These are phyloP conservation scores for Ectemnius lituratus DNA, from an alignment of 2,888 invertebrate genomes.

Conservation along the genomic window DNA sequence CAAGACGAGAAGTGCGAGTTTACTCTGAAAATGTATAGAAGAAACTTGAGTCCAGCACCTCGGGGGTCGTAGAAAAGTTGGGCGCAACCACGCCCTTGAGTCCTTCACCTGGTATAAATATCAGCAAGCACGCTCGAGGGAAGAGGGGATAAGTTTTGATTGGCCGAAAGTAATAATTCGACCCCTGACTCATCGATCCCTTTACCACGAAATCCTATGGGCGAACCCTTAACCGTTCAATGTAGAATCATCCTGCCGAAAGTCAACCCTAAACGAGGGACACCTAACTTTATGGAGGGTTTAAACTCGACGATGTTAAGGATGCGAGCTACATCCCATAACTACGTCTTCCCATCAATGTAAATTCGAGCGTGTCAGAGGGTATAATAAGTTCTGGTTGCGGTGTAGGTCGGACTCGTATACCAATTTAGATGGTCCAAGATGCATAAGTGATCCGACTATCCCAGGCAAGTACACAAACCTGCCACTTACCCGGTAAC, in stretches of 20 bases:
- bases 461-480: conserved; percentile 65
- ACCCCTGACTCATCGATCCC: conserved; percentile 25
- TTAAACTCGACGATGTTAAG: conserved; percentile 14
- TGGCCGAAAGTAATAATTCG: conserved; percentile 46
- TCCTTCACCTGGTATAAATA: conserved; percentile 57
- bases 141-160: conserved; percentile 52
- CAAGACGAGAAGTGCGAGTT: conserved; percentile 45
- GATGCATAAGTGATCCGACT: conserved; percentile 69
- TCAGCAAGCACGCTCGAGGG: conserved; percentile 25
- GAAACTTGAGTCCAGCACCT: conserved; percentile 60
- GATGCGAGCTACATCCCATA: conserved; percentile 42
- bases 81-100: conserved; percentile 59
- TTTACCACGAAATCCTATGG: background rate
- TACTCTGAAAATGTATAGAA: conserved; percentile 59
- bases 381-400: conserved; percentile 64
- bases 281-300: background rate
- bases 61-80: conserved; percentile 61
- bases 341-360: conserved; percentile 51
- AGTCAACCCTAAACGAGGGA: background rate
- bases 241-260: background rate
- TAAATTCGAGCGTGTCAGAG: conserved; percentile 60
- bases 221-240: background rate
- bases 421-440: conserved; percentile 64
- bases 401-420: conserved; percentile 49
- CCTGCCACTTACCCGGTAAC: conserved; percentile 72